phyloP scores from a whole-genome alignment of 2,113 vertebrate genomes.

The mouse (Mus musculus) region DNA sequence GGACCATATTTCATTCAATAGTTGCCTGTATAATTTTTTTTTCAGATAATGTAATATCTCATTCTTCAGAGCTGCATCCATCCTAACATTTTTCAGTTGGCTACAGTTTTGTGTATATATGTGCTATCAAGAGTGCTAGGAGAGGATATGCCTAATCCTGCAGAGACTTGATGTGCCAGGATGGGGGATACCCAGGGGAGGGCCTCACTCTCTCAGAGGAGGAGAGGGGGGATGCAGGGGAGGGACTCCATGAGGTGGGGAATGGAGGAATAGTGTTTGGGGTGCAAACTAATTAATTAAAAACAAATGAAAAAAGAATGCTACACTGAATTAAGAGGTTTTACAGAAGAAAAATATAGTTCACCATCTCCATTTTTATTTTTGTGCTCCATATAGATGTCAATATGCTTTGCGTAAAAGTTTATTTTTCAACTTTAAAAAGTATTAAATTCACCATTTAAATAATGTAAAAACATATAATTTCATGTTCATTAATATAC shows the following conservation, averaged over 20 bases:
- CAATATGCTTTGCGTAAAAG: conserved; percentile 11
- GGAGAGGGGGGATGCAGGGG: no score
- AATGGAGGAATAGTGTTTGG: no score
- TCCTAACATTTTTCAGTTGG: conserved; percentile 23
- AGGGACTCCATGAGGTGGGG: no score
- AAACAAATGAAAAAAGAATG: neutral
- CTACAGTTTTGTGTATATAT: conserved; percentile 34
- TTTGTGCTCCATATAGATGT: neutral
- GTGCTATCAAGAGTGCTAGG: neutral
- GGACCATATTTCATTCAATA: neutral
- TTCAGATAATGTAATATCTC: neutral
- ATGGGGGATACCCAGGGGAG: no score
- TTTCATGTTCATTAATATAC: conserved; percentile 42
- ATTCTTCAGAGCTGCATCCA: neutral
- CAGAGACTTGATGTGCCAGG: no score
- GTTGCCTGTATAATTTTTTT: conserved; percentile 23
- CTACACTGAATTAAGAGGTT: conserved; percentile 28
- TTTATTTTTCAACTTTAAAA: neutral
- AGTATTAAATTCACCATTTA: conserved; percentile 24
- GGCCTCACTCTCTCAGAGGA: no score
- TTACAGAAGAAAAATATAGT: conserved; percentile 44
- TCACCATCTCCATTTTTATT: neutral
- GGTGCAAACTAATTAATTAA: no score
- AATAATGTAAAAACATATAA: conserved; percentile 19
- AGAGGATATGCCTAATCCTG: no score